Evolutionary conservation across 2,888 invertebrate genomes (phyloP), one percentile per base, ranked within the genome.

Genomic region (Adineta ricciae): DNA sequence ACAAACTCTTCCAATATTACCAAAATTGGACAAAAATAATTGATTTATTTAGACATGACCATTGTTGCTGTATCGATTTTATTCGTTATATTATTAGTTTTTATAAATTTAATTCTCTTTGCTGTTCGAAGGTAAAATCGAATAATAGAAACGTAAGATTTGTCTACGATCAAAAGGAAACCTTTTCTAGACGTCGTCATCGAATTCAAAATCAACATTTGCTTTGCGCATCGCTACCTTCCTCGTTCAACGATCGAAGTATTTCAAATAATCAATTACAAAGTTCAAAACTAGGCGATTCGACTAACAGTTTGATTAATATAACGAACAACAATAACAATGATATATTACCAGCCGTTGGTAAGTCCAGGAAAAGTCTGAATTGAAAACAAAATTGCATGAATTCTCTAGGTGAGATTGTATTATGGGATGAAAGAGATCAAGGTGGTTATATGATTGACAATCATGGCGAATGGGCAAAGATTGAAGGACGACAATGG

Each of bases 371-470:
- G 32, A 64, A 0, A 64, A 27, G 9, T 32, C 16, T 64, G 2
- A 16, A 32, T 27, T 14, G 16, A 9, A 64, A 32, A 32, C 16
- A 32, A 4, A 64, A 27, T 4, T 14, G 0, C 14, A 27, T 56
- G 2, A 8, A 32, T 64, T 64, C 0, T 32, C 1, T 27, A 78
- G 73, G 73, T 7, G 85, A 85, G 50, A 85, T 85, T 52, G 85
- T 85, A 1, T 38, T 85, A 41, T 85, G 85, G 85, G 85, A 73
- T 46, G 85, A 73, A 32, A 83, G 82, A 56, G 85, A 85, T 56
- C 83, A 85, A 49, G 64, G 85, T 27, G 85, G 85, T 36, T 85
- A 85, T 85, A 49, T 84, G 46, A 85, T 85, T 32, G 85, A 78
- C 32, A 85, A 83, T 27, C 83, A 83, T 36, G 85, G 85, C 5